phyloP scores from a whole-genome alignment of 2,888 invertebrate species.

The Onchidella celtica region DNA sequence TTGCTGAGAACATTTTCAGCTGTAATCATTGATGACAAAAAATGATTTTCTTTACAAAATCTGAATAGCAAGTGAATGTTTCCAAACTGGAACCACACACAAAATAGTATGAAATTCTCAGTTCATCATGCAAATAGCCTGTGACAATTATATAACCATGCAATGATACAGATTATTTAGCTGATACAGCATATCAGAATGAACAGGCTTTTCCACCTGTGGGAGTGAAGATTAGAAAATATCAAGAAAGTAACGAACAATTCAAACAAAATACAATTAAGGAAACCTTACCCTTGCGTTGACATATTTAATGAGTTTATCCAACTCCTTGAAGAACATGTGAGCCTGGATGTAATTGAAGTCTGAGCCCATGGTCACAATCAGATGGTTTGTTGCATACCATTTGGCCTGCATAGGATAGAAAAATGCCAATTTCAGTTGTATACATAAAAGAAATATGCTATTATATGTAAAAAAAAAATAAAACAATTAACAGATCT shows the following conservation, averaged over 20 bases:
- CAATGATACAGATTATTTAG: no score
- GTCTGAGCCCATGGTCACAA: slow-evolving; percentile 94
- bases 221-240: background rate
- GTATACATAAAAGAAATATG: background rate
- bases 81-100: no score
- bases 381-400: slow-evolving; percentile 85
- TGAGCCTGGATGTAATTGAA: slow-evolving; percentile 92
- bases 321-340: slow-evolving; percentile 90
- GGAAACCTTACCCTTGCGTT: slow-evolving; percentile 79
- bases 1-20: no score
- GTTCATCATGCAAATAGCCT: no score
- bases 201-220: background rate
- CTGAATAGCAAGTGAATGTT: no score
- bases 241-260: background rate
- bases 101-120: no score
- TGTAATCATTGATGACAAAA: no score
- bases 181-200: no score
- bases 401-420: slow-evolving; percentile 81
- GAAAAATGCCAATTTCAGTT: background rate
- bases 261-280: background rate
- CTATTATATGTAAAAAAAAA: background rate
- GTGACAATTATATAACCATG: no score
- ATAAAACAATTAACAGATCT: background rate
- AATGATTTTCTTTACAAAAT: no score
- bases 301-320: slow-evolving; percentile 91